Percentiles rank a stretch among this genome's conserved stretches.
Conservation (phyloP, 2,888 invertebrate species). For the Lordiphosa andalusiaca region DNA sequence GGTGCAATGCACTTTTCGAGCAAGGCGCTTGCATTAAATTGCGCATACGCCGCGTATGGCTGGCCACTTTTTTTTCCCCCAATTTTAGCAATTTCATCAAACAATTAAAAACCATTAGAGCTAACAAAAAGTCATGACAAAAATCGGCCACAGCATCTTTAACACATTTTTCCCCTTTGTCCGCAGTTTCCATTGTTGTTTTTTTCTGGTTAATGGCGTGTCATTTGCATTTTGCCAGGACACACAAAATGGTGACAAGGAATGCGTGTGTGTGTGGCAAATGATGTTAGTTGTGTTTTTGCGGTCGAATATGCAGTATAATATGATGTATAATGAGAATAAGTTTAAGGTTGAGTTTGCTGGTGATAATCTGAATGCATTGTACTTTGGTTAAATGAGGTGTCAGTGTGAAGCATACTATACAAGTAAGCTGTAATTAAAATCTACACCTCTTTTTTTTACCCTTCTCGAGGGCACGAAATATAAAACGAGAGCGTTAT, state of each 20-base stretch:
- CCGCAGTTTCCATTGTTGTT: constrained; percentile 1
- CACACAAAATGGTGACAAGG: constrained; percentile 34
- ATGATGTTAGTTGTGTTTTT: constrained; percentile 26
- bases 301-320: too few species aligned
- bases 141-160: constrained; percentile 36
- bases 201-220: constrained; percentile 53
- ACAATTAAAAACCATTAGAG: constrained; percentile 74
- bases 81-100: constrained; percentile 64
- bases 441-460: too few species aligned
- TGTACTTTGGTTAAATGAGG: too few species aligned
- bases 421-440: too few species aligned
- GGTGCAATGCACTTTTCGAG: constrained; percentile 37
- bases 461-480: too few species aligned
- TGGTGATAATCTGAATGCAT: too few species aligned
- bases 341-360: too few species aligned
- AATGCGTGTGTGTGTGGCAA: constrained; percentile 25
- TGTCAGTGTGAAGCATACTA: too few species aligned
- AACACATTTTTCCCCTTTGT: constrained; percentile 22
- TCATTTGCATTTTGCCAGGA: constrained; percentile 64
- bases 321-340: too few species aligned
- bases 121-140: constrained; percentile 54
- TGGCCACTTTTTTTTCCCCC: constrained; percentile 8
- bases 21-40: constrained; percentile 49
- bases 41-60: constrained; percentile 24
- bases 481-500: too few species aligned